A percentile compares a stretch with the other conserved stretches of the same genome.
Conservation (phyloP, 2,888 invertebrate species). For the Ochropleura plecta region DNA sequence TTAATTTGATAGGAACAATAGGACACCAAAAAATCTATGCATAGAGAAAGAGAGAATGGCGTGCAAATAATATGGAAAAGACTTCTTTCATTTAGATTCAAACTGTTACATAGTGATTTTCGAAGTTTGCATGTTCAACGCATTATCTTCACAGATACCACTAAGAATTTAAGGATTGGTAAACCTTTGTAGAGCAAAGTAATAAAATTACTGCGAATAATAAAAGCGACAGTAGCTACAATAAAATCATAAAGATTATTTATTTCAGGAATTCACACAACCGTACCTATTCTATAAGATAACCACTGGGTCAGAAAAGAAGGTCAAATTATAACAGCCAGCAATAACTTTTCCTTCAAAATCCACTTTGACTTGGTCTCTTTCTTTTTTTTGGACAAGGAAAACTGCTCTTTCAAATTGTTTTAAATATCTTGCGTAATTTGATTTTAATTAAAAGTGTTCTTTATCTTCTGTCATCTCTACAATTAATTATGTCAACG, state of each 20-base stretch:
- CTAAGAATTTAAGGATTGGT: background rate
- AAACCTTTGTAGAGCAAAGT: conserved; percentile 5
- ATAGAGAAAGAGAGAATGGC: background rate
- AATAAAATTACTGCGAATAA: background rate
- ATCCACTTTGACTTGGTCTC: background rate
- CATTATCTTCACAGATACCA: conserved; percentile 2
- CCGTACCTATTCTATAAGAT: conserved; percentile 1
- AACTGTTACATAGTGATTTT: background rate
- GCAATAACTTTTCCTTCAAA: background rate
- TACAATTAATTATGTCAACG: conserved; percentile 6
- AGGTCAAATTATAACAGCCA: background rate
- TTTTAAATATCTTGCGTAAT: conserved; percentile 21
- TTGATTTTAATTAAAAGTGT: conserved; percentile 28
- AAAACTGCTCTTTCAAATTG: conserved; percentile 11
- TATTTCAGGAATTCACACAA: conserved; percentile 7
- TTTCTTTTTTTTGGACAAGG: background rate
- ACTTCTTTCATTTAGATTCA: too few species aligned
- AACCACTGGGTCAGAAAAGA: background rate
- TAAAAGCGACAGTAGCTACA: conserved; percentile 15
- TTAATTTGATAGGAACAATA: background rate
- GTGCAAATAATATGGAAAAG: background rate
- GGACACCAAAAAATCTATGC: background rate
- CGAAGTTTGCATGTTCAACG: background rate
- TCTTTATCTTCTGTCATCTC: conserved; percentile 2
- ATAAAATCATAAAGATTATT: conserved; percentile 29